These are phyloP conservation scores for Sphenopsis melanotis DNA, from an alignment of 2,797 vertebrate species.

Conservation along the genomic window DNA sequence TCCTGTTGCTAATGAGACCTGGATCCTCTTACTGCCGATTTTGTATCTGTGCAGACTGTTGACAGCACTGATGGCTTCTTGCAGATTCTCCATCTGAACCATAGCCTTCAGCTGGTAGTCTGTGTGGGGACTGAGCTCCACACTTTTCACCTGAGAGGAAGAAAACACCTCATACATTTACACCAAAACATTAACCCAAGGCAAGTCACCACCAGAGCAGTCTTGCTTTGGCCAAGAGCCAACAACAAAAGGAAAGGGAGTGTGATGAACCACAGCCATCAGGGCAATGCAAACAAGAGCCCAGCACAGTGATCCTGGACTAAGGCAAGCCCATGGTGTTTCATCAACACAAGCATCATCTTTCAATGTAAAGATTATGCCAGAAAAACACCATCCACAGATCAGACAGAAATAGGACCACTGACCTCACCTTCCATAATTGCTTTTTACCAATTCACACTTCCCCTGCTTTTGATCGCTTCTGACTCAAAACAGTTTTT, in stretches of 20 bases:
- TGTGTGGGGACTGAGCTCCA: conserved; percentile 95
- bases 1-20: conserved; percentile 90
- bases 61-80: conserved; percentile 90
- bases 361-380: background rate
- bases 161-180: background rate
- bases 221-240: background rate
- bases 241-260: fast-evolving
- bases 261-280: background rate
- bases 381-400: background rate
- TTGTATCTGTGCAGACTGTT: conserved; percentile 90
- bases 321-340: background rate
- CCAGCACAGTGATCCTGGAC: fast-evolving
- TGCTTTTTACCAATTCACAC: background rate
- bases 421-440: background rate
- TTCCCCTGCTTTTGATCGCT: background rate
- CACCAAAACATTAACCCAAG: background rate
- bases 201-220: background rate
- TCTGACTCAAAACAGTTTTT: background rate
- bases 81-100: conserved; percentile 89
- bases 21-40: conserved; percentile 92
- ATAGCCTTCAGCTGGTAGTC: conserved; percentile 94
- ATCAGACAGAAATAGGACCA: background rate
- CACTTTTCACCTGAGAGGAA: conserved; percentile 82
- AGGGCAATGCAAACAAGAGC: background rate
- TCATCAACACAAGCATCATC: background rate